phyloP scores from a whole-genome alignment of 2,888 invertebrate species.

The Synanthedon andrenaeformis region DNA sequence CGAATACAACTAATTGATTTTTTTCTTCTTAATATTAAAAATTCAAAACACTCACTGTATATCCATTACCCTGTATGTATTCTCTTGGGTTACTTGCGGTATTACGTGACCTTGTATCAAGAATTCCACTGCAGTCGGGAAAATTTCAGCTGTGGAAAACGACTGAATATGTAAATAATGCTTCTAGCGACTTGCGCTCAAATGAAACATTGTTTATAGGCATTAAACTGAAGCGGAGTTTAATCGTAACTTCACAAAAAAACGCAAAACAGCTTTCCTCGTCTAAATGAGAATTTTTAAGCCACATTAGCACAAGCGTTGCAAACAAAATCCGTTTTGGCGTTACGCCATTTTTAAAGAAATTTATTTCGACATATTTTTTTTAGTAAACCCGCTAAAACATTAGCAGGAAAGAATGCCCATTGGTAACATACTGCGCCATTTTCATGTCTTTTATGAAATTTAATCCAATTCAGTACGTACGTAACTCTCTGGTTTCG shows the following conservation, averaged over 20 bases:
- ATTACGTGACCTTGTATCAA: conserved; percentile 4
- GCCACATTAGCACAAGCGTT: background rate
- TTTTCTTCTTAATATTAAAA: too few species aligned
- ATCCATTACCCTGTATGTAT: background rate
- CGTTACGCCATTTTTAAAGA: background rate
- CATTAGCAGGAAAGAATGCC: too few species aligned
- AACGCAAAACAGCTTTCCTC: background rate
- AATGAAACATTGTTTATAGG: background rate
- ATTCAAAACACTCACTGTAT: background rate
- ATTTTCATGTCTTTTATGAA: too few species aligned
- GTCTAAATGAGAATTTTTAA: background rate
- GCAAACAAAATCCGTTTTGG: background rate
- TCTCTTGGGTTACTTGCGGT: conserved; percentile 1
- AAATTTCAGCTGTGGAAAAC: background rate
- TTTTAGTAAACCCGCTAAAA: background rate
- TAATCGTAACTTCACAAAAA: background rate
- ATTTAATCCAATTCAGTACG: too few species aligned
- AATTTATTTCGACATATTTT: background rate
- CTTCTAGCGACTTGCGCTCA: background rate
- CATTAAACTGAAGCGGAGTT: background rate
- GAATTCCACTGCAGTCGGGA: conserved; percentile 4
- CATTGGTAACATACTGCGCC: too few species aligned
- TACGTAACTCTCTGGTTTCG: too few species aligned
- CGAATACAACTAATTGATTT: too few species aligned
- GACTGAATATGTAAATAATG: background rate